Conservation (phyloP, 2,797 vertebrate species). For the Nyctalus aviator region DNA sequence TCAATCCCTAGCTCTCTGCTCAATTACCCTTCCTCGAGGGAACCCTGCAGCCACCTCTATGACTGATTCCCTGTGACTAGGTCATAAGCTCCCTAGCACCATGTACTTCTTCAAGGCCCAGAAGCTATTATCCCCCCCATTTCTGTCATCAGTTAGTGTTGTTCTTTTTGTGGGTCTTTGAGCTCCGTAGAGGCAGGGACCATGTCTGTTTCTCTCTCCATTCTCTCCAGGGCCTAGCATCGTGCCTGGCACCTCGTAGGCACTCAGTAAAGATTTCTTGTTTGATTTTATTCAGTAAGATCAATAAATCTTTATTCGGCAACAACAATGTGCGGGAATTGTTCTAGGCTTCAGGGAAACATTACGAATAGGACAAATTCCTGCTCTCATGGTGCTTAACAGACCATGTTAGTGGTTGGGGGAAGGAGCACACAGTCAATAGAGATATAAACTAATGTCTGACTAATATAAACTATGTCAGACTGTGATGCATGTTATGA, state of each 20-base stretch:
- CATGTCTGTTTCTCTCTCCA: not conserved
- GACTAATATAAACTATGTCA: not conserved
- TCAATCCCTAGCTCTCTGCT: not conserved
- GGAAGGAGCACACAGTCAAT: not conserved
- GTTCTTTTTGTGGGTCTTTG: not conserved
- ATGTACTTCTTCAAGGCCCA: not conserved
- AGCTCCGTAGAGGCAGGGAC: not conserved
- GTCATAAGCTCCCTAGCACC: not conserved
- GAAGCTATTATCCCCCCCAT: not conserved
- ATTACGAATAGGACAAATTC: not conserved
- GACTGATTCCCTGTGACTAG: not conserved
- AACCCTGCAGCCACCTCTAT: not conserved
- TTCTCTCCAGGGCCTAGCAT: not conserved
- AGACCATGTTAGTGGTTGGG: not conserved
- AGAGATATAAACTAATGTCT: not conserved
- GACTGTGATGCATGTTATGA: not conserved
- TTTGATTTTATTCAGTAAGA: slow-evolving; percentile 22
- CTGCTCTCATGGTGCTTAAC: not conserved
- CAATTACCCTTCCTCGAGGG: not conserved
- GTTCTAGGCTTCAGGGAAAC: not conserved
- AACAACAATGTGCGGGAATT: not conserved
- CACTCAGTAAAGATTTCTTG: not conserved
- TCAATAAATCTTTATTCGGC: not conserved
- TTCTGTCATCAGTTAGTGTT: not conserved
- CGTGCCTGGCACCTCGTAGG: not conserved